These are phyloP conservation scores for Coluber constrictor DNA, from an alignment of 2,797 vertebrate species.

Conservation along the genomic window DNA sequence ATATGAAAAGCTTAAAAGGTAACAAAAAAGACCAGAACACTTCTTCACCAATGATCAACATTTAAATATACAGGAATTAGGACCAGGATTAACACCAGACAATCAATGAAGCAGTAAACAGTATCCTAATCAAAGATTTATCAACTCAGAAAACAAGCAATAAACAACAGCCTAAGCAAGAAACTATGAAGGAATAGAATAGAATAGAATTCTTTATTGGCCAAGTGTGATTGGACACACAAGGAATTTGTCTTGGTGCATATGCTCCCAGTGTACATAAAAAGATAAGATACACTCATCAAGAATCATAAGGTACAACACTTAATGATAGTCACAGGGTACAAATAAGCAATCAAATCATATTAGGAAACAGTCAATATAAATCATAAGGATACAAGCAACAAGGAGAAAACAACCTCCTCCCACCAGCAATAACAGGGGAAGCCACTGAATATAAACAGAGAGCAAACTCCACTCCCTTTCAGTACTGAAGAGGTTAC, in stretches of 20 bases:
- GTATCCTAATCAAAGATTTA: background rate
- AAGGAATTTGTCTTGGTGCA: no score
- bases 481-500: background rate
- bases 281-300: no score
- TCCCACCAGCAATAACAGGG: background rate
- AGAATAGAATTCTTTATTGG: no score
- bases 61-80: background rate
- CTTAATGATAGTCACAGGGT: no score
- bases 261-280: no score
- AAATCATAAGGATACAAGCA: no score
- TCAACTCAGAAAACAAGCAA: background rate
- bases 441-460: background rate
- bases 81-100: background rate
- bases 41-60: background rate
- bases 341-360: no score
- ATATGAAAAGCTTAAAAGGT: background rate
- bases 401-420: background rate
- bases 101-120: background rate
- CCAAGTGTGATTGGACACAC: no score
- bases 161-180: background rate
- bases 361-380: no score
- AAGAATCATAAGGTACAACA: no score
- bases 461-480: background rate
- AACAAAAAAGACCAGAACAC: background rate
- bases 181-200: background rate